phyloP scores from a whole-genome alignment of 2,888 invertebrate species.

The Ectropis crepuscularia region DNA sequence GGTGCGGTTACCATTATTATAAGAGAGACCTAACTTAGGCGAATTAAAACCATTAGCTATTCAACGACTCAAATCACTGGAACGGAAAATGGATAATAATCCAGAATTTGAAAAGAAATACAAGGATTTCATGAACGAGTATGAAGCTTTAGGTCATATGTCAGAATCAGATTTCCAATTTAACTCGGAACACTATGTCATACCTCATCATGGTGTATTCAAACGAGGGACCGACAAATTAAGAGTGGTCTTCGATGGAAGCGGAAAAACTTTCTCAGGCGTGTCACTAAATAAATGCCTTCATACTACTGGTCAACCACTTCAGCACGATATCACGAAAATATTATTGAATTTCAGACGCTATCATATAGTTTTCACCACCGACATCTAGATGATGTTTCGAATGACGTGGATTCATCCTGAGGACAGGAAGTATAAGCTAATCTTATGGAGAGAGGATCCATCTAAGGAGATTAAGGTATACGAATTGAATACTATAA shows the following conservation, averaged over 20 bases:
- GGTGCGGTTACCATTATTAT: background rate
- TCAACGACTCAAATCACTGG: background rate
- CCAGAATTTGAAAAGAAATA: too few species aligned
- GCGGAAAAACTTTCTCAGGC: too few species aligned
- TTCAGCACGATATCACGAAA: conserved; percentile 11
- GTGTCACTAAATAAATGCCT: background rate
- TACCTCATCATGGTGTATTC: too few species aligned
- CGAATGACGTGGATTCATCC: too few species aligned
- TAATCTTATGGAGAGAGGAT: background rate
- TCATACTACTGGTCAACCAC: background rate
- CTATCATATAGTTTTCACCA: conserved; percentile 1
- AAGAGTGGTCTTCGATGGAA: conserved; percentile 1
- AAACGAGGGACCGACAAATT: too few species aligned
- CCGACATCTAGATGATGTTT: background rate
- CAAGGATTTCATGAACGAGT: too few species aligned
- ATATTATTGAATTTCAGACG: conserved; percentile 5
- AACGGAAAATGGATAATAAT: background rate
- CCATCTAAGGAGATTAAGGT: background rate
- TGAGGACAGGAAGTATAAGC: background rate
- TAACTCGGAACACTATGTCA: too few species aligned
- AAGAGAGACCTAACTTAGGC: background rate
- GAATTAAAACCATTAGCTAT: background rate
- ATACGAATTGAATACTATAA: conserved; percentile 14
- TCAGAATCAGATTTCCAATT: background rate
- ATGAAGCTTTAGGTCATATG: background rate